These are phyloP conservation scores for Megalops cyprinoides DNA, from an alignment of 2,797 vertebrate genomes.

Conservation along the genomic window DNA sequence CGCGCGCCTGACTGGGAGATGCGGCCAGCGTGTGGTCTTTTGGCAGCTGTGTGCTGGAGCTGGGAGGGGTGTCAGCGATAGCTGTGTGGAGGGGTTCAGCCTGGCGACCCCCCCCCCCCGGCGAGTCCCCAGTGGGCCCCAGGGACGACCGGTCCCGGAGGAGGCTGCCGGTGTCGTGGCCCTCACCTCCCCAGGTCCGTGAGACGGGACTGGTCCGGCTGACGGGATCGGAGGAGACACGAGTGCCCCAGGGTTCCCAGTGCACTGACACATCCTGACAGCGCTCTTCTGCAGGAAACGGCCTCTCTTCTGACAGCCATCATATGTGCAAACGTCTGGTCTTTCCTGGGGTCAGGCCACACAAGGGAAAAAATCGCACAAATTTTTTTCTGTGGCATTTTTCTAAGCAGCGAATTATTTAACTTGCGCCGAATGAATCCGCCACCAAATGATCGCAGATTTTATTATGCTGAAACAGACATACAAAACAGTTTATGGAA, in stretches of 20 bases:
- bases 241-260: neutral
- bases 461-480: constrained; percentile 30
- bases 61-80: neutral
- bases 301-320: constrained; percentile 22
- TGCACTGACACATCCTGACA: constrained; percentile 19
- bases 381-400: neutral
- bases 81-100: neutral
- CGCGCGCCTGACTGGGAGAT: neutral
- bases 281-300: constrained; percentile 6
- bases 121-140: constrained; percentile 11
- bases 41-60: neutral
- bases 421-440: neutral
- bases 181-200: neutral
- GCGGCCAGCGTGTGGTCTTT: neutral
- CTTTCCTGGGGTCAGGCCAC: constrained; percentile 13
- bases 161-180: neutral
- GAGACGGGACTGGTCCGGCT: neutral
- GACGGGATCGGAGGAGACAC: constrained; percentile 14
- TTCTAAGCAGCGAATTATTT: constrained; percentile 20
- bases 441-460: neutral
- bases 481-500: constrained; percentile 18
- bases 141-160: neutral
- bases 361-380: neutral
- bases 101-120: neutral
- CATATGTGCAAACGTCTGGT: constrained; percentile 13